Conservation (phyloP, 2,113 vertebrate genomes). For the Spea multiplicata region DNA sequence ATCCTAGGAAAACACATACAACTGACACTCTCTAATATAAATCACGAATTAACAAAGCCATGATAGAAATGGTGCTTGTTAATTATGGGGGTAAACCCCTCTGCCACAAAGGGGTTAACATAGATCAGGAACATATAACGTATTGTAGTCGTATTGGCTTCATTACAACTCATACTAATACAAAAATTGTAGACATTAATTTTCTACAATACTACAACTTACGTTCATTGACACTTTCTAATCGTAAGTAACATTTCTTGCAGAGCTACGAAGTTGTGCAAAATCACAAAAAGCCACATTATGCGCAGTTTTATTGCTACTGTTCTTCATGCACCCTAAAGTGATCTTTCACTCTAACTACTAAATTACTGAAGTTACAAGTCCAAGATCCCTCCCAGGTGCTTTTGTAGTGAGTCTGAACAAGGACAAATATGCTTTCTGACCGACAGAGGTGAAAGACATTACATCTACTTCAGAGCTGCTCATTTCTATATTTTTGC, state of each 20-base stretch:
- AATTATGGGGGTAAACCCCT: too few species aligned
- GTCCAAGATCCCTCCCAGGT: conserved; percentile 39
- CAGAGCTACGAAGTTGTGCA: neutral
- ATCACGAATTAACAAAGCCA: too few species aligned
- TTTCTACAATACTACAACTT: too few species aligned
- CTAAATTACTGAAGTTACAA: conserved; percentile 31
- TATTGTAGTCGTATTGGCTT: too few species aligned
- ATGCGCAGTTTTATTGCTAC: conserved; percentile 29
- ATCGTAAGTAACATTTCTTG: neutral
- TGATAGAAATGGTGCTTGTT: too few species aligned
- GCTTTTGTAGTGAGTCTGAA: conserved; percentile 17
- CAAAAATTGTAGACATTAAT: too few species aligned
- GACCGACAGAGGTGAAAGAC: conserved; percentile 46
- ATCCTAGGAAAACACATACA: too few species aligned
- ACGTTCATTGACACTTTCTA: neutral
- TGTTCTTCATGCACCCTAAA: conserved; percentile 14
- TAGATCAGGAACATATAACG: too few species aligned
- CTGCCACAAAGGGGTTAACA: too few species aligned
- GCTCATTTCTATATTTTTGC: conserved; percentile 48
- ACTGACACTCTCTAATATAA: too few species aligned
- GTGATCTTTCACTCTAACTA: conserved; percentile 39
- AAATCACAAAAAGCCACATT: conserved; percentile 8
- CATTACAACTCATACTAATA: too few species aligned
- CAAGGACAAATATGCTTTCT: conserved; percentile 46
- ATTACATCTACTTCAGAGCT: conserved; percentile 36